Evolutionary conservation across 2,888 invertebrate species (phyloP), one percentile per base, ranked within the genome.

Genomic region (Pandemis corylana): DNA sequence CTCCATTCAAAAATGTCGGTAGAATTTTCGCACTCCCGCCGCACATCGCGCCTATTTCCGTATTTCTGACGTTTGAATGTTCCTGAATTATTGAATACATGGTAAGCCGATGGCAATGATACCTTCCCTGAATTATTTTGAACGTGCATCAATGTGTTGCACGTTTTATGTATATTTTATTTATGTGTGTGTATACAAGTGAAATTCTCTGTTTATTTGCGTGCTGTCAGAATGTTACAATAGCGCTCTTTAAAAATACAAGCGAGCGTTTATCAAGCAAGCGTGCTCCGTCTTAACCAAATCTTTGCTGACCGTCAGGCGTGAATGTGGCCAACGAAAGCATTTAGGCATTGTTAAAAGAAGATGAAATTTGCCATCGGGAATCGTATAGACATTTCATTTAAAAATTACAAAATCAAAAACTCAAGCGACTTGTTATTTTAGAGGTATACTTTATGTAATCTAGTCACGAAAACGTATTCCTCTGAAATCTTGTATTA

Each of bases 391-490:
- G 28, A 36, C 2, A 4, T 4, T 36, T 4, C 28, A 36, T 36
- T 4, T 36, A 13, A 49, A 5, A 49, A 49, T 5, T 12, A 49
- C 10, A 12, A 12, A 49, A 49, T 49, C 46, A 49, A 49, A 49
- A 12, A 49, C 13, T 49, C 10, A 12, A 12, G 46, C 5, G 10
- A 49, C 51, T n/a, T n/a, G n/a, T 7, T n/a, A 13, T 51, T 36
- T 41, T 20, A 67, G 41, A 7, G 4, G 13, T n/a, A 66, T 66
- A 36, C 28, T 36, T 36, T 36, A 51, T 44, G n/a, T 36, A 66
- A 13, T 46, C 66, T 51, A 28, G 51, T 66, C 66, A 66, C 66
- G 66, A 51, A 66, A 28, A 51, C 66, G 10, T 20, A 13, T 36
- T 13, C 36, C 15, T 13, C 28, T 5, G 64, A 7, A 66, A 51